Base-by-base conservation (phyloP, 2,888 invertebrate genomes). In the Agrotis puta region DNA sequence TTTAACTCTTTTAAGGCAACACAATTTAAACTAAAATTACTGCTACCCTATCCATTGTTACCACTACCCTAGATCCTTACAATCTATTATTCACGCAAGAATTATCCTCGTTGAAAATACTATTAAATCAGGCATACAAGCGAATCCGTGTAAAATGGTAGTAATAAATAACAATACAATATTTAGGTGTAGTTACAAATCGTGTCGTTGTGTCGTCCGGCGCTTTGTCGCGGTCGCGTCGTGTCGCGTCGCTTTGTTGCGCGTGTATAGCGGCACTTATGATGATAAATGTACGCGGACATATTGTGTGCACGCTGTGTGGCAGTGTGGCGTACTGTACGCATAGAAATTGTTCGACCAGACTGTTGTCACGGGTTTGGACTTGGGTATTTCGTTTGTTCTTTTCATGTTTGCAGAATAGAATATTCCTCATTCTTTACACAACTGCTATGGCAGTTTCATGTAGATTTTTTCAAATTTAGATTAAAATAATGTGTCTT, bases 201-300 rank as follows among this genome's bases (percentile, higher is more conserved):
- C 83, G 86, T 81, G 85, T 86, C 77, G 87, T 58, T 67, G 85
- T 81, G 75, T 71, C 79, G 78, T 79, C 82, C 81, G 80, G 69
- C 77, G 84, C 81, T 86, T 80, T 81, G 80, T 81, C 83, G 81
- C 65, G 72, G 83, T 73, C 77, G 73, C 63, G 74, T 80, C 74
- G 80, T 77, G 81, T 81, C 62, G 87, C 71, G 86, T 86, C 85
- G 88, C 81, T 84, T 89, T 89, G 89, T 89, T 84, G 80, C 82
- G 77, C 72, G 87, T 89, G 89, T 90, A 89, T 88, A 87, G 87
- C 87, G 84, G 86, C 92, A 90, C 92, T 94, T 93, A 94, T 93
- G 94, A 94, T 95, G 95, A 95, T 95, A 93, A 95, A 95, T 95
- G 94, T 87, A 83, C 85, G 88, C 90, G 91, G 88, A 90, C 90